phyloP scores from a whole-genome alignment of 1,140 invertebrate species.

The Procambarus clarkii region DNA sequence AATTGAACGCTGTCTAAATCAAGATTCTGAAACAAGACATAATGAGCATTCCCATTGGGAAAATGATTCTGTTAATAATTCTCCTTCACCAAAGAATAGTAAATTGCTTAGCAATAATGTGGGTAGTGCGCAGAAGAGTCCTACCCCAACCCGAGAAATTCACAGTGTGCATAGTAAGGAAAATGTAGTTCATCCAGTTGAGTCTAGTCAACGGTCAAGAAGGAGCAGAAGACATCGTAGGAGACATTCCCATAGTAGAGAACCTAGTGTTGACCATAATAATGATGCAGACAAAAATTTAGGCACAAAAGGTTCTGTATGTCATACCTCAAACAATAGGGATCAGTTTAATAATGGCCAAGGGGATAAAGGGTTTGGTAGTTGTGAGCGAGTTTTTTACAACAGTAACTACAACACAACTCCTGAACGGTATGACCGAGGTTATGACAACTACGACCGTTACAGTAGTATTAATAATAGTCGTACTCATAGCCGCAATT shows the following conservation, averaged over 20 bases:
- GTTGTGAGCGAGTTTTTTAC: conserved; percentile 60
- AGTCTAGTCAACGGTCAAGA: conserved; percentile 53
- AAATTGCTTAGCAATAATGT: background rate
- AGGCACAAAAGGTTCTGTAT: conserved; percentile 28
- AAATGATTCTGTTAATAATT: conserved; percentile 22
- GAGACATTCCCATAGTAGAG: conserved; percentile 59
- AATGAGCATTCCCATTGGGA: conserved; percentile 28
- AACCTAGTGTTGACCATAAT: conserved; percentile 45
- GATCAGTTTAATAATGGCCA: conserved; percentile 12
- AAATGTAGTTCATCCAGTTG: conserved; percentile 64
- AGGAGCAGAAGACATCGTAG: conserved; percentile 44
- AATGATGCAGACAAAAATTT: conserved; percentile 5
- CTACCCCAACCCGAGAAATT: conserved; percentile 61
- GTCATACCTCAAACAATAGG: conserved; percentile 24
- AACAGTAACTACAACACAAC: conserved; percentile 45
- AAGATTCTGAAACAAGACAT: conserved; percentile 45
- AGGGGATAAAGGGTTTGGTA: conserved; percentile 44
- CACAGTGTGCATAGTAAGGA: conserved; percentile 71
- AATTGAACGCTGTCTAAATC: conserved; percentile 69
- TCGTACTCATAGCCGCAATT: conserved; percentile 55
- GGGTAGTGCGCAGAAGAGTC: conserved; percentile 55
- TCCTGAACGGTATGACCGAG: conserved; percentile 51
- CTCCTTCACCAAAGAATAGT: conserved; percentile 24
- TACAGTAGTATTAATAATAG: conserved; percentile 66
- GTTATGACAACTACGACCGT: conserved; percentile 61